These are phyloP conservation scores for Hypomesus transpacificus DNA, from an alignment of 2,113 vertebrate genomes.

Conservation along the genomic window DNA sequence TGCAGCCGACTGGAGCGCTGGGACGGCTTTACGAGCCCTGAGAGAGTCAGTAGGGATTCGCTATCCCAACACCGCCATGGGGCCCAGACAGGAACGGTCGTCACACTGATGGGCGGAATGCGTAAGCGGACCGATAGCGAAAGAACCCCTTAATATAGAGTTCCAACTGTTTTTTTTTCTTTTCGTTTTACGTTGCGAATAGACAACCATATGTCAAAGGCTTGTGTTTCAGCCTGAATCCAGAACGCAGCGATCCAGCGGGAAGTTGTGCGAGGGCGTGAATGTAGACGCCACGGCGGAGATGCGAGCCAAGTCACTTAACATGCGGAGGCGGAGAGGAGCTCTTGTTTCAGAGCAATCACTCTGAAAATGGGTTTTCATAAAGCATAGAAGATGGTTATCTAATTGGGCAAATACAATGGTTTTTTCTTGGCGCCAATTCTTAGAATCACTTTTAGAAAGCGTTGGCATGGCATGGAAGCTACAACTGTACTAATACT, in stretches of 20 bases:
- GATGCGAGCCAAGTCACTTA: slow-evolving; percentile 25
- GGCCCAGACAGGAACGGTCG: slow-evolving; percentile 25
- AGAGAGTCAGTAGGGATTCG: slow-evolving; percentile 50
- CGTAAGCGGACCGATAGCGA: background rate
- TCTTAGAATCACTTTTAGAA: background rate
- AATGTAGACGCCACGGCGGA: slow-evolving; percentile 13
- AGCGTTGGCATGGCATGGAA: background rate
- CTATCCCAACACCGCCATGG: slow-evolving; percentile 27
- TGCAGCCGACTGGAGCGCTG: slow-evolving; percentile 40
- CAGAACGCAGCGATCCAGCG: background rate
- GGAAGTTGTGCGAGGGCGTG: background rate
- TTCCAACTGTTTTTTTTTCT: slow-evolving; percentile 26
- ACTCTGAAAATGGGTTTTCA: slow-evolving; percentile 24
- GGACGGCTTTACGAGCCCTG: slow-evolving; percentile 52
- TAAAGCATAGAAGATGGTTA: slow-evolving; percentile 10
- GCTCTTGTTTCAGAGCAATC: slow-evolving; percentile 20
- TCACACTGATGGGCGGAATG: slow-evolving; percentile 24
- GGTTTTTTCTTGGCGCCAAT: background rate
- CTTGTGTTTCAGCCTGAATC: slow-evolving; percentile 28
- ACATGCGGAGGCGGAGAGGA: slow-evolving; percentile 21
- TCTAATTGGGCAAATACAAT: slow-evolving; percentile 14
- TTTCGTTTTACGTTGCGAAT: slow-evolving; percentile 45
- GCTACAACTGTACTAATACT: background rate
- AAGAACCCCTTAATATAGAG: slow-evolving; percentile 45
- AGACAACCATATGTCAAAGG: slow-evolving; percentile 58